phyloP scores from a whole-genome alignment of 2,113 vertebrate genomes.

The Isichthys henryi region DNA sequence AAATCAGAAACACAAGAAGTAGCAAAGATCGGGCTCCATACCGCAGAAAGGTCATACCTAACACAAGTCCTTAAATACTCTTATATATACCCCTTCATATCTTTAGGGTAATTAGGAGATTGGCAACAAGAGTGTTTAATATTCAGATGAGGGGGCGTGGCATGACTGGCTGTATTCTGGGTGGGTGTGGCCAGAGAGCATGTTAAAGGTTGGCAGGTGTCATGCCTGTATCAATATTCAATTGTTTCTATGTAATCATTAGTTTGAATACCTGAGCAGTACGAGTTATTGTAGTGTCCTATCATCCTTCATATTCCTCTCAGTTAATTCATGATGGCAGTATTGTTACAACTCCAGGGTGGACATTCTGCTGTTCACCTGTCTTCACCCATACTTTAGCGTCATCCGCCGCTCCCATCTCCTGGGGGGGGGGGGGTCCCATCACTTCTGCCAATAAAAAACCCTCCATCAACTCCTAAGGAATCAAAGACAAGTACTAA shows the following conservation, averaged over 20 bases:
- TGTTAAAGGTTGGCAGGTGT: background rate
- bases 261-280: background rate
- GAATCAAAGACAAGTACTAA: background rate
- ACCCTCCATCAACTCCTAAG: background rate
- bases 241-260: background rate
- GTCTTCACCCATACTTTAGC: background rate
- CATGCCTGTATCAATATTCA: background rate
- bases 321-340: background rate
- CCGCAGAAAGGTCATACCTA: background rate
- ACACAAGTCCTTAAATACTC: background rate
- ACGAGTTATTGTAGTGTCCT: background rate
- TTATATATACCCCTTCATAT: background rate
- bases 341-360: background rate
- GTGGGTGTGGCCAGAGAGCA: background rate
- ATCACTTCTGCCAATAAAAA: background rate
- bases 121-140: background rate
- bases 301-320: background rate
- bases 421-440: background rate
- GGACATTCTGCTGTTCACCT: too few relatives aligned
- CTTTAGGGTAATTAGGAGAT: background rate
- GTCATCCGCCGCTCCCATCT: background rate
- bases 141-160: background rate
- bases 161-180: background rate
- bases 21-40: background rate
- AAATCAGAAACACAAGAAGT: background rate